Evolutionary conservation across 2,888 invertebrate genomes (phyloP).

Genomic region (Odontomyia ornata): DNA sequence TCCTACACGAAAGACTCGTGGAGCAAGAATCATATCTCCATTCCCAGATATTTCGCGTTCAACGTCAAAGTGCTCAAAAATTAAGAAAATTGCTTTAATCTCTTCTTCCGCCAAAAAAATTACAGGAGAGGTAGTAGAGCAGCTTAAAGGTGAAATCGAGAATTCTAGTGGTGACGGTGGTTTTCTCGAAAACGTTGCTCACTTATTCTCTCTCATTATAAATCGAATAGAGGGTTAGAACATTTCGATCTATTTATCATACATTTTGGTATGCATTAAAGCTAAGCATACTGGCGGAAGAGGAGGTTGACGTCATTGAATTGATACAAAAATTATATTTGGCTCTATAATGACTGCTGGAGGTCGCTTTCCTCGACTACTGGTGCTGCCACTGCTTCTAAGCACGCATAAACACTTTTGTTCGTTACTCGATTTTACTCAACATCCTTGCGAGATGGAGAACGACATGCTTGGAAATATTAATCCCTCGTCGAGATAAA

Average conservation of each 20-base stretch:
- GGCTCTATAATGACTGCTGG: not conserved
- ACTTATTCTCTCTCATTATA: constrained; percentile 46
- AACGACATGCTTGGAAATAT: constrained; percentile 45
- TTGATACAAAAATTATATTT: not conserved
- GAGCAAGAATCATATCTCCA: not conserved
- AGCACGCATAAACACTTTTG: constrained; percentile 38
- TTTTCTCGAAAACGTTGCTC: not conserved
- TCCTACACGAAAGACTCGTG: not conserved
- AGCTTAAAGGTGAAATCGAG: not conserved
- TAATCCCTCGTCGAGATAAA: constrained; percentile 49
- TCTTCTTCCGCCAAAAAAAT: not conserved
- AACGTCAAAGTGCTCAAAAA: constrained; percentile 28
- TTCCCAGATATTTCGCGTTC: not conserved
- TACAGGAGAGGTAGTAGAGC: not conserved
- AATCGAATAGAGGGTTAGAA: constrained; percentile 48
- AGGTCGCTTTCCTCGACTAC: not conserved
- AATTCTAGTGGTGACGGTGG: constrained; percentile 18
- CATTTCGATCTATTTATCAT: constrained; percentile 44
- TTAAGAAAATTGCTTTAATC: constrained; percentile 34
- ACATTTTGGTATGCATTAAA: constrained; percentile 32
- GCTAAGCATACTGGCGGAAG: constrained; percentile 46
- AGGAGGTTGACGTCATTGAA: not conserved
- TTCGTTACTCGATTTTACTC: not conserved
- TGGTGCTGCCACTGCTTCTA: not conserved
- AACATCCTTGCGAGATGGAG: not conserved